Base-by-base conservation (phyloP, 1,140 invertebrate genomes). In the Lethocerus indicus region DNA sequence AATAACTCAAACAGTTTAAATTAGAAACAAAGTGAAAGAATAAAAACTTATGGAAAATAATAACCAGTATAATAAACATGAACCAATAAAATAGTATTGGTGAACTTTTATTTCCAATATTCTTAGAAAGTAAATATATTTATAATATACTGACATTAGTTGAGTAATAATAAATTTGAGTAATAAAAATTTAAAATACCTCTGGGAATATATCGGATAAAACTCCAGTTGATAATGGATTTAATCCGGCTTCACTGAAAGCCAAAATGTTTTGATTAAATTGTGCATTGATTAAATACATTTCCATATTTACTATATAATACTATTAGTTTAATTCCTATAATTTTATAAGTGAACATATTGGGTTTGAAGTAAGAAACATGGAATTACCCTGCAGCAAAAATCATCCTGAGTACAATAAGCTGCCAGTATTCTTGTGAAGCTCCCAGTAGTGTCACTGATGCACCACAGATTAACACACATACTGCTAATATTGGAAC, bases 341-440 rank as follows among this genome's bases (percentile, higher is more conserved):
- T n/a, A n/a, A n/a, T n/a, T n/a, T n/a, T n/a, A n/a, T n/a, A n/a
- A n/a, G n/a, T n/a, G n/a, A n/a, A n/a, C n/a, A n/a, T n/a, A n/a
- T n/a, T n/a, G n/a, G n/a, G n/a, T n/a, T n/a, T 35, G 21, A 24
- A 32, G 29, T 37, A 24, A 35, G 43, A 21, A n/a, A n/a, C n/a
- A n/a, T n/a, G n/a, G n/a, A n/a, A n/a, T 66, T 67, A 83, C 80
- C 83, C 89, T 40, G 79, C 84, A 1, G 81, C 89, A 65, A 90
- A 77, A 1, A 88, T 66, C 79, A 93, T 89, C 47, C 90, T 67
- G 1, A 93, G 66, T 13, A 92, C 27, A 0, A 90, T 81, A 39
- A 94, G 65, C 55, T 95, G 89, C 89, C 89, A 93, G 62, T 88
- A 93, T 50, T 83, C 72, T n/a, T 71, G 77, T 0, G 90, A 84